These are phyloP conservation scores for Drosophila emarginata DNA, from an alignment of 2,888 invertebrate genomes.

Conservation along the genomic window DNA sequence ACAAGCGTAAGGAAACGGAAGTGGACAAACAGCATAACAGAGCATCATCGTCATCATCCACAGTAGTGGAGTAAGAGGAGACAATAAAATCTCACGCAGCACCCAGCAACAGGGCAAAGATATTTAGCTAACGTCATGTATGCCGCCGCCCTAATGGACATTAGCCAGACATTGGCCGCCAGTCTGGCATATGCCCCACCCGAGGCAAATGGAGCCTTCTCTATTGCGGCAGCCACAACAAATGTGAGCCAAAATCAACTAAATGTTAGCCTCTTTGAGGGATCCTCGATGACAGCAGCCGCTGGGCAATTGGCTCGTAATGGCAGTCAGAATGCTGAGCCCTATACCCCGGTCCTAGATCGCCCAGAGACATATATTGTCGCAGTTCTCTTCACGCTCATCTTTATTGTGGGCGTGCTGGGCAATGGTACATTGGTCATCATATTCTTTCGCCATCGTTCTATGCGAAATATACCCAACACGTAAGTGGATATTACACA, in stretches of 20 bases:
- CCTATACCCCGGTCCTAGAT: conserved; percentile 86
- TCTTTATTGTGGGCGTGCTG: conserved; percentile 93
- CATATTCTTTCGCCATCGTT: conserved; percentile 91
- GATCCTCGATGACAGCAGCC: conserved; percentile 10
- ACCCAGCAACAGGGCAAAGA: neutral
- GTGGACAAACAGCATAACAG: conserved; percentile 3
- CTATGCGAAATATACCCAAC: conserved; percentile 95
- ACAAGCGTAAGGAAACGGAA: conserved; percentile 34
- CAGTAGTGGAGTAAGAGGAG: conserved; percentile 3
- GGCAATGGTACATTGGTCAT: conserved; percentile 95
- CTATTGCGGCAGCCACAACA: neutral
- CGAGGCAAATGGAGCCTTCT: conserved; percentile 29
- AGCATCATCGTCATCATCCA: neutral
- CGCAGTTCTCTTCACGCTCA: conserved; percentile 91
- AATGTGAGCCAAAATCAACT: neutral
- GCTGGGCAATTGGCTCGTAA: conserved; percentile 28
- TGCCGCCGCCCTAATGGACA: conserved; percentile 52
- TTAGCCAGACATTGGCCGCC: conserved; percentile 60
- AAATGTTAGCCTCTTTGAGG: conserved; percentile 29
- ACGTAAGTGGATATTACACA: conserved; percentile 85
- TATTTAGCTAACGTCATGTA: conserved; percentile 41
- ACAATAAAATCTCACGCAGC: conserved; percentile 31
- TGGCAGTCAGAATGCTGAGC: conserved; percentile 36
- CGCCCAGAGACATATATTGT: conserved; percentile 94
- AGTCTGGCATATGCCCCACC: conserved; percentile 58